Evolutionary conservation across 2,113 vertebrate genomes (phyloP), one percentile per base, ranked within the genome.

Genomic region (Merops nubicus): DNA sequence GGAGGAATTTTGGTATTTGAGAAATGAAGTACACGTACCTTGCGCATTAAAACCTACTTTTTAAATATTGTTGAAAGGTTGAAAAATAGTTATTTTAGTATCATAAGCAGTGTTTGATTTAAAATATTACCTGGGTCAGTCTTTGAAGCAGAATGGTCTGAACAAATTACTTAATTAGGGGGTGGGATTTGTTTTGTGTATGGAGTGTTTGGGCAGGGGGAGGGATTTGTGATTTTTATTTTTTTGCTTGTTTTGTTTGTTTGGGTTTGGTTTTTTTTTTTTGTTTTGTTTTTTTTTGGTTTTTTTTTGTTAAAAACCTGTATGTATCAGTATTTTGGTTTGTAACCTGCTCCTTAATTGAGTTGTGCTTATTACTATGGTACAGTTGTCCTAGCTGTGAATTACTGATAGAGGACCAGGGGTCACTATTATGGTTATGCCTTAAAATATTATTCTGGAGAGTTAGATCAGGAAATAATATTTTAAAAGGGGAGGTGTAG

Each of bases 171-270:
- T 76, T 45, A 56, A 53, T 53, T 17, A 9, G 8, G 18, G 7
- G 8, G 20, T 4, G 6, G 26, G 4, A 12, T 56, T 34, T 85
- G 16, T 5, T 64, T 77, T 9, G 1, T 62, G 14, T 18, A 8
- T 3, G 7, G 5, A 1, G 1, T 73, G 5, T 84, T 74, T 34
- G 22, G n/a, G n/a, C n/a, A n/a, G 11, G 26, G 36, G 11, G 12
- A 77, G 20, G 3, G 10, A 5, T 12, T 88, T 12, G 3, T n/a
- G n/a, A n/a, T n/a, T n/a, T n/a, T n/a, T 47, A 9, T 5, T 2
- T 0, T 57, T 70, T n/a, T 68, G 31, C n/a, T n/a, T n/a, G n/a
- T n/a, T n/a, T n/a, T 34, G 8, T 60, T 73, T 85, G 36, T n/a
- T 53, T 12, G 11, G 6, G 14, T 13, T 11, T 33, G 23, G 54